Percentiles rank a stretch among this genome's conserved stretches.
Conservation (phyloP, 1,140 invertebrate genomes). For the Camponotus pennsylvanicus region DNA sequence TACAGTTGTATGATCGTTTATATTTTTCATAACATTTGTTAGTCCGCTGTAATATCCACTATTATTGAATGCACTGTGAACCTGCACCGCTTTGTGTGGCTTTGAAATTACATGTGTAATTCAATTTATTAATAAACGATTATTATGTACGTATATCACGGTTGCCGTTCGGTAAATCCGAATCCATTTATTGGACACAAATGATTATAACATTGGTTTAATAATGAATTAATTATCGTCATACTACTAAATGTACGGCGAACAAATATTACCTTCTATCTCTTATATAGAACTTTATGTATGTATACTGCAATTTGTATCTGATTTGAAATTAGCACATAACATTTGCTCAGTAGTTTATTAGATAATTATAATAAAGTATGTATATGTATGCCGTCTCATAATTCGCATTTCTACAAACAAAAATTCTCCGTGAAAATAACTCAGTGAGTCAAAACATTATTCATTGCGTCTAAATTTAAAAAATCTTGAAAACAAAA, state of each 20-base stretch:
- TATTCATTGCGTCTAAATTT: neutral
- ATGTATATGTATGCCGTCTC: too few relatives aligned
- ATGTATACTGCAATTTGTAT: neutral
- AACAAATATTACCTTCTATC: neutral
- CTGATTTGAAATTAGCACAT: neutral
- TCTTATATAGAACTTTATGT: neutral
- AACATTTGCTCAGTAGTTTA: constrained; percentile 28
- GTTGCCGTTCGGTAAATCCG: neutral
- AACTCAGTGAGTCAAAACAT: neutral
- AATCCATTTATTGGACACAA: constrained; percentile 9
- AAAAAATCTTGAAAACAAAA: neutral
- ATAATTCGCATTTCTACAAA: neutral
- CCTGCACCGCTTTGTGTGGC: too few relatives aligned
- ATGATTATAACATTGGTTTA: neutral
- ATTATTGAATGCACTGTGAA: neutral
- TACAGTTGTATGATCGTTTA: too few relatives aligned
- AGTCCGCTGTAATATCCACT: neutral
- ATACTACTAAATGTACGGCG: constrained; percentile 1
- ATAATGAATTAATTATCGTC: constrained; percentile 39
- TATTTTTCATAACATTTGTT: constrained; percentile 1
- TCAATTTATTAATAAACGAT: constrained; percentile 14
- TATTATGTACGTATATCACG: neutral
- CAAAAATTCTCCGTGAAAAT: neutral
- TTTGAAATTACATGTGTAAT: constrained; percentile 5
- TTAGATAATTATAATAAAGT: constrained; percentile 26